Evolutionary conservation across 2,888 invertebrate species (phyloP), one percentile per base, ranked within the genome.

Genomic region (Coleophora flavipennella): DNA sequence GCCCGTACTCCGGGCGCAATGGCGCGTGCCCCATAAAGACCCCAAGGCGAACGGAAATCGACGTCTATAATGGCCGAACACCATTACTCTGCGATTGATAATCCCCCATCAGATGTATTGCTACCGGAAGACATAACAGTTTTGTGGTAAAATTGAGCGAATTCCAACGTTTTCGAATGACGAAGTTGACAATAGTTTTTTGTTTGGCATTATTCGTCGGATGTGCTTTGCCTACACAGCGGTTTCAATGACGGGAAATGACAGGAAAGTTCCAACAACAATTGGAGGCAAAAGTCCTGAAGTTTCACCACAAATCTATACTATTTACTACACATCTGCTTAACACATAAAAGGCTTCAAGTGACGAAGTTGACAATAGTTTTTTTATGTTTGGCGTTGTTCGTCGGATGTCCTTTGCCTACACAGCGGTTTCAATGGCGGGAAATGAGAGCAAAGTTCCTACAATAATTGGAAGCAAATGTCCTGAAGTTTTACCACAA

Each of bases 81-180:
- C 83, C 81, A 83, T 84, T 84, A 84, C 78, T 72, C 65, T 60
- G 62, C 76, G 79, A 84, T 83, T 83, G 83, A 84, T 83, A 83
- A 80, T 83, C 78, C 79, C 67, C 52, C 62, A 20, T 6, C 20
- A 67, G 73, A 80, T 76, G 76, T 78, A 80, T 80, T 57, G 80
- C 69, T 46, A 58, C 55, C 80, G 83, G 83, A 84, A 84, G 74
- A 66, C 75, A 83, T 83, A 83, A 84, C 83, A 80, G 81, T 84
- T 81, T 74, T 80, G 83, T 69, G 83, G 83, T 68, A 76, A 75
- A 81, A 81, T 81, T 74, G 80, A 74, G 70, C 78, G 80, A 63
- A 67, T 70, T 73, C 41, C 29, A 13, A 29, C 27, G 34, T 33
- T 29, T 27, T 33, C 33, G 32, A 36, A 33, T 34, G 33, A 39